Evolutionary conservation across 2,888 invertebrate species (phyloP).

Genomic region (Lingula anatina): DNA sequence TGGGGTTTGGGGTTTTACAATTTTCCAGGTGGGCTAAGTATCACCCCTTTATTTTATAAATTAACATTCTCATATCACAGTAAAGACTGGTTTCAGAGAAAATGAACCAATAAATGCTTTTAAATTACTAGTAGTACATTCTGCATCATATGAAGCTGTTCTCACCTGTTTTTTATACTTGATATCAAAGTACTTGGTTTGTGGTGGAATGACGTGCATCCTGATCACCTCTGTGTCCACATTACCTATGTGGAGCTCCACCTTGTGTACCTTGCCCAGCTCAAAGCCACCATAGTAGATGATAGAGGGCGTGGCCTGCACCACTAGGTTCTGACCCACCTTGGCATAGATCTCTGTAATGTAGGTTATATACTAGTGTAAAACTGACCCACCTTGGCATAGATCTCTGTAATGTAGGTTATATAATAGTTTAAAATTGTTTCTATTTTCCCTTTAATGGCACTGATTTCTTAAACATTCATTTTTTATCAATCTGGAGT

Average conservation of each 20-base stretch:
- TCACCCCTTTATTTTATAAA: no score
- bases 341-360: slow-evolving; percentile 46
- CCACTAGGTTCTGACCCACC: slow-evolving; percentile 39
- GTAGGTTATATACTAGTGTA: slow-evolving; percentile 10
- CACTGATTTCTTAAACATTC: no score
- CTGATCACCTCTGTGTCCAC: slow-evolving; percentile 46
- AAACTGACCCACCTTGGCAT: slow-evolving; percentile 43
- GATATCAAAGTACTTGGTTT: slow-evolving; percentile 47
- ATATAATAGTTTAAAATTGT: no score
- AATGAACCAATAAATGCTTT: no score
- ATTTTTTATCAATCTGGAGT: no score
- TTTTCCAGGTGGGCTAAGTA: no score
- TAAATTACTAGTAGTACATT: no score
- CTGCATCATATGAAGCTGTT: no score
- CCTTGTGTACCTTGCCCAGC: slow-evolving; percentile 31
- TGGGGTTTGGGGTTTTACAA: no score
- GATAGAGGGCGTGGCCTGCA: slow-evolving; percentile 43
- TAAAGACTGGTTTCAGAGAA: no score
- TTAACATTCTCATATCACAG: not conserved
- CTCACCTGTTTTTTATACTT: slow-evolving; percentile 48
- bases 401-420: slow-evolving; percentile 41
- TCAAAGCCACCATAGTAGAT: slow-evolving; percentile 50
- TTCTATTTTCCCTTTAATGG: no score
- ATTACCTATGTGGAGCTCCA: slow-evolving; percentile 38
- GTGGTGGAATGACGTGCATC: slow-evolving; percentile 51